Conservation (phyloP, 2,888 invertebrate genomes). For the Falcaria lacertinaria region DNA sequence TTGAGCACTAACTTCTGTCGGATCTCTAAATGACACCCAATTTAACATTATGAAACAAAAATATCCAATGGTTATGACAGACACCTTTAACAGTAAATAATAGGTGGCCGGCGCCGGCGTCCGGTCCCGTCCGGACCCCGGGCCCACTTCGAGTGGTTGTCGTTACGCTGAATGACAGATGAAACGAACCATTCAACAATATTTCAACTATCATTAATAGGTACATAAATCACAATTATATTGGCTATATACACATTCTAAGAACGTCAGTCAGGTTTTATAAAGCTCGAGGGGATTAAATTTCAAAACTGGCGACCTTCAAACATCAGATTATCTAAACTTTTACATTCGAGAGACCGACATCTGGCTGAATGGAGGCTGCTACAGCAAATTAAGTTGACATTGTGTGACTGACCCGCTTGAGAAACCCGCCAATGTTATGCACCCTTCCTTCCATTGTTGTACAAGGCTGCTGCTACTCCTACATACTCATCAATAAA, state of each 20-base stretch:
- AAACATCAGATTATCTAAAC: conserved; percentile 62
- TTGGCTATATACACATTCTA: conserved; percentile 11
- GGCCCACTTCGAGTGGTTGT: background rate
- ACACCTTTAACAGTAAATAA: background rate
- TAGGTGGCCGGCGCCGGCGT: background rate
- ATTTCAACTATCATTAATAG: conserved; percentile 9
- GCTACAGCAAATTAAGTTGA: conserved; percentile 48
- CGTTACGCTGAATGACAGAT: background rate
- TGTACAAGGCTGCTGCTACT: conserved; percentile 18
- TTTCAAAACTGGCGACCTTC: conserved; percentile 63
- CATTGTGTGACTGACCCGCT: conserved; percentile 42
- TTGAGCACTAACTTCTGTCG: background rate
- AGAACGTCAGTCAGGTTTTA: conserved; percentile 31
- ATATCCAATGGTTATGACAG: background rate
- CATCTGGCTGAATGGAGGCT: conserved; percentile 44
- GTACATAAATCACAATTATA: conserved; percentile 24
- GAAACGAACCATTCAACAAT: conserved; percentile 5
- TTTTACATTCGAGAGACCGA: conserved; percentile 56
- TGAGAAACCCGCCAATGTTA: conserved; percentile 30
- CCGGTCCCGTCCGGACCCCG: background rate
- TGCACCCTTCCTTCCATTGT: conserved; percentile 27
- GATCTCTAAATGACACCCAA: too few species aligned
- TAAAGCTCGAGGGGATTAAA: conserved; percentile 55
- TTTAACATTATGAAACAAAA: too few species aligned
- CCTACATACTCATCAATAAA: too few species aligned